Evolutionary conservation across 2,888 invertebrate genomes (phyloP).

Genomic region (Brachyptera putata): DNA sequence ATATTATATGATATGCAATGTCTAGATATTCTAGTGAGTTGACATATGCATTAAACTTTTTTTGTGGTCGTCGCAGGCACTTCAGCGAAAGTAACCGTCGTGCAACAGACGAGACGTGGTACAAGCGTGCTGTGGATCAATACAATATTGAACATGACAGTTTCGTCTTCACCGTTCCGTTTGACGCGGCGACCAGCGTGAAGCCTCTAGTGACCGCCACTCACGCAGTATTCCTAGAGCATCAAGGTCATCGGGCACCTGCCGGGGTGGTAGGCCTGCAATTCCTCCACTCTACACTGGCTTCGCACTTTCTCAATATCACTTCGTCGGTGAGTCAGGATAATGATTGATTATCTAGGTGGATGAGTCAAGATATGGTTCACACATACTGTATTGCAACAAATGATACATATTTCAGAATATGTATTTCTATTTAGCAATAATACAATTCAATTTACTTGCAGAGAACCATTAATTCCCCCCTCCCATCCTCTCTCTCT

Average conservation of each 20-base stretch:
- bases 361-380: no score
- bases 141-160: conserved; percentile 81
- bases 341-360: no score
- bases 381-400: no score
- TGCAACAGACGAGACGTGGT: conserved; percentile 87
- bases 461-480: no score
- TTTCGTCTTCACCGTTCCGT: conserved; percentile 86
- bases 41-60: no score
- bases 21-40: no score
- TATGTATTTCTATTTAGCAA: no score
- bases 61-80: no score
- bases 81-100: conserved; percentile 76
- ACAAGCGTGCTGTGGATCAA: conserved; percentile 85
- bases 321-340: conserved; percentile 70
- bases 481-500: no score
- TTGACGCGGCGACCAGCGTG: conserved; percentile 59
- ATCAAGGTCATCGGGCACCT: conserved; percentile 76
- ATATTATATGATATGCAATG: no score
- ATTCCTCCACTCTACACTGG: conserved; percentile 77
- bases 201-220: conserved; percentile 79
- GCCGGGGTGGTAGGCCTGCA: conserved; percentile 91
- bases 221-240: conserved; percentile 83
- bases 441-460: no score
- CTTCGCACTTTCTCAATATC: conserved; percentile 80
- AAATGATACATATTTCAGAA: no score